These are phyloP conservation scores for Scopus umbretta DNA, from an alignment of 2,113 vertebrate species.

Conservation along the genomic window DNA sequence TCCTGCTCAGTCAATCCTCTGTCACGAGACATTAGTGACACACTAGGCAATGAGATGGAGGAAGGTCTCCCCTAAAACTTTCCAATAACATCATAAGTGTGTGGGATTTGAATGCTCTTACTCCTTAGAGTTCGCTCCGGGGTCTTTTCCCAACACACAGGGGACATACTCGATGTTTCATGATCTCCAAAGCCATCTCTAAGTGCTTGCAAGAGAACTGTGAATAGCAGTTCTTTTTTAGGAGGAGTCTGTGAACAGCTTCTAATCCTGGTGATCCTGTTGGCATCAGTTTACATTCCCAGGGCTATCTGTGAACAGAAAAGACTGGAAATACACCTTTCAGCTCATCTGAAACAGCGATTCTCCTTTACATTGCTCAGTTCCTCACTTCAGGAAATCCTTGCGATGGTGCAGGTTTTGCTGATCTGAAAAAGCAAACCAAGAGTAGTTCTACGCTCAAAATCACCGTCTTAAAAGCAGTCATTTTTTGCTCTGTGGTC, in stretches of 20 bases:
- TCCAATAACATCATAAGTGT: neutral
- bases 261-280: constrained; percentile 29
- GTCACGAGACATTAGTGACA: neutral
- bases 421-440: neutral
- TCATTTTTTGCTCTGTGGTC: neutral
- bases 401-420: neutral
- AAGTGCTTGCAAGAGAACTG: neutral
- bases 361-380: neutral
- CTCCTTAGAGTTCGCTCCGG: neutral
- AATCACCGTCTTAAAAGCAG: neutral
- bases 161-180: neutral
- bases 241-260: neutral
- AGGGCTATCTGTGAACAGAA: neutral
- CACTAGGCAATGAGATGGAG: neutral
- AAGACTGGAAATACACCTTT: constrained; percentile 10
- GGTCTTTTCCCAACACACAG: neutral
- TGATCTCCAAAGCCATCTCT: neutral
- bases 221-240: constrained; percentile 18
- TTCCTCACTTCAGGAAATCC: neutral
- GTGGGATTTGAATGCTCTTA: neutral
- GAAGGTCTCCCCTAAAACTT: neutral
- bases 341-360: neutral
- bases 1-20: neutral
- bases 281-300: constrained; percentile 18
- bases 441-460: neutral